phyloP scores from a whole-genome alignment of 1,140 invertebrate genomes.

The Platorchestia sp. region DNA sequence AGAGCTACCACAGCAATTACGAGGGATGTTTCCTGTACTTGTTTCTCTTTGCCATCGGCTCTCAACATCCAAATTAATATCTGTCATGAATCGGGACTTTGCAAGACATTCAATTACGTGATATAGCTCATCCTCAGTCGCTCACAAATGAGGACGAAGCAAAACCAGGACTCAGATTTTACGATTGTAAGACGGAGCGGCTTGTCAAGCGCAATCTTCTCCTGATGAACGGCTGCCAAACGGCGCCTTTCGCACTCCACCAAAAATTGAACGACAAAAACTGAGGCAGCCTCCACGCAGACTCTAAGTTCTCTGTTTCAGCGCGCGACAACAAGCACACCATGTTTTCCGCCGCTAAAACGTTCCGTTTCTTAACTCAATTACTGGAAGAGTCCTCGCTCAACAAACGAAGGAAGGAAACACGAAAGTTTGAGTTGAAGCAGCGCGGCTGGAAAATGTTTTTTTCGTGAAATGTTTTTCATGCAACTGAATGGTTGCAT shows the following conservation, averaged over 20 bases:
- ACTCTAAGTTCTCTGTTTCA: not conserved
- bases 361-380: not conserved
- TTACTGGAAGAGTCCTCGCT: not conserved
- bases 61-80: not conserved
- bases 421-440: not conserved
- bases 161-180: constrained; percentile 1
- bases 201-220: constrained; percentile 51
- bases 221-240: constrained; percentile 47
- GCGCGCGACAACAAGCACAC: not conserved
- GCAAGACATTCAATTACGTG: not conserved
- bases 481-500: not conserved
- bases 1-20: not conserved
- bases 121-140: not conserved
- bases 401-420: not conserved
- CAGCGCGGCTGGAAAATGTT: not conserved
- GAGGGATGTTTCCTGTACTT: not conserved
- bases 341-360: not conserved
- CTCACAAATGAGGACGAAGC: not conserved
- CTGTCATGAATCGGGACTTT: not conserved
- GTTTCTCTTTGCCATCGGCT: not conserved
- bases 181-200: constrained; percentile 8
- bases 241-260: not conserved
- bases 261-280: constrained; percentile 55
- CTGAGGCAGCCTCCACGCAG: not conserved
- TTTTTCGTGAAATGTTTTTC: not conserved